Evolutionary conservation across 2,888 invertebrate species (phyloP), one percentile per base, ranked within the genome.

Genomic region (Carabus problematicus): DNA sequence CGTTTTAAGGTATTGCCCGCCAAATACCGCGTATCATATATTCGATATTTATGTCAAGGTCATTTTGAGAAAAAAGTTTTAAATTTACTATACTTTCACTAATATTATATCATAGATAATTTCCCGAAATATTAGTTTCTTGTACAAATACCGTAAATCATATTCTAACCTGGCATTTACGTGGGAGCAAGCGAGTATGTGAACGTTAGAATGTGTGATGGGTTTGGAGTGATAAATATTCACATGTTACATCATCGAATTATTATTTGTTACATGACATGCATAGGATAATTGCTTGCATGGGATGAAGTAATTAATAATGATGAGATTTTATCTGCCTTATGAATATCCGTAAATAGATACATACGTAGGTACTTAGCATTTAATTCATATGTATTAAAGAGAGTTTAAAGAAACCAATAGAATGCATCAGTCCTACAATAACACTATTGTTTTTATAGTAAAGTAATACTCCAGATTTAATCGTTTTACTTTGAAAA

Each of bases 31-130:
- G 40, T 62, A 62, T 63, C 41, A 42, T 18, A 42, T 63, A 43
- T 41, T 41, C 41, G 41, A 54, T 63, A 43, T 63, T 54, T 54
- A 19, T 63, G 63, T 41, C 54, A 63, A 63, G 63, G 63, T 54
- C 60, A 16, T 7, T 45, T 11, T 45, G 29, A 42, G 43, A 45
- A 60, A 42, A 14, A 14, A 8, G 6, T 16, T 9, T 16, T 7
- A 52, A 52, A 14, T 52, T 52, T 14, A 16, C 3, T 14, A 14
- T 9, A 52, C 63, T 63, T 63, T 63, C 63, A 54, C 54, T 54
- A 6, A 1, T 14, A 52, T 54, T 63, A 63, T 54, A 39, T 52
- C 52, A 41, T 39, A 16, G 52, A 52, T 52, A 52, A 52, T 52
- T 52, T 49, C 1, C 2, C 29, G 29, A 29, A 29, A 29, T 29